Base-by-base conservation (phyloP, 2,888 invertebrate species). In the Allacma fusca region DNA sequence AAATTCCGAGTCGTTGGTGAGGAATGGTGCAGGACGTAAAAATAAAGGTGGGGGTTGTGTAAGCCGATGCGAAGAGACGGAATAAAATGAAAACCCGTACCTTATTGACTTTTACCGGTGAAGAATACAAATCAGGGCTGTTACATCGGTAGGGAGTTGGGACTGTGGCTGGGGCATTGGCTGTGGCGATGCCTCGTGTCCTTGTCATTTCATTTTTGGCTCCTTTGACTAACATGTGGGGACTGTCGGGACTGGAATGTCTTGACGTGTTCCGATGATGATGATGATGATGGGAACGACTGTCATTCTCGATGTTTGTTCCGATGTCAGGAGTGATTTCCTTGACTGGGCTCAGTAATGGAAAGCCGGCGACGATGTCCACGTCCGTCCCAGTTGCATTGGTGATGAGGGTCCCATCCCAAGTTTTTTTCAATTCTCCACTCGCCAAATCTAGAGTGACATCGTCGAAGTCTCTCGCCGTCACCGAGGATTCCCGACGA, bases 401-500 rank as follows among this genome's bases (percentile, higher is more conserved):
- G 62, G 19, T 7, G 65, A 79, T 79, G 13, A 83, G 44, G 7
- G 79, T 80, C 28, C 83, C 83, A 80, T 82, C 82, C 13, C 65
- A 29, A 5, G 82, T 80, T 57, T 78, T 80, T 40, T 78, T 79
- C 72, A 83, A 78, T 72, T 81, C 75, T 1, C 83, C 83, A 83
- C 81, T 82, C 50, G 68, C 50, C 71, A 83, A 79, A 75, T 83
- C 83, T 57, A 83, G 68, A 28, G 81, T 81, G 75, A 83, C 82
- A 62, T 82, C 78, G 28, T 81, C 81, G 59, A 83, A 80, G 71
- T 83, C 82, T 69, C 78, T 79, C 24, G 50, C 26, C 1, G 62
- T 73, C 40, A 73, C 62, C 16, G 29, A n/a, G 24, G 13, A 23
- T 24, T 7, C 23, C n/a, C 23, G 23, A 59, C 19, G 59, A 21